Base-by-base conservation (phyloP, 2,888 invertebrate species). In the Thyatira batis region DNA sequence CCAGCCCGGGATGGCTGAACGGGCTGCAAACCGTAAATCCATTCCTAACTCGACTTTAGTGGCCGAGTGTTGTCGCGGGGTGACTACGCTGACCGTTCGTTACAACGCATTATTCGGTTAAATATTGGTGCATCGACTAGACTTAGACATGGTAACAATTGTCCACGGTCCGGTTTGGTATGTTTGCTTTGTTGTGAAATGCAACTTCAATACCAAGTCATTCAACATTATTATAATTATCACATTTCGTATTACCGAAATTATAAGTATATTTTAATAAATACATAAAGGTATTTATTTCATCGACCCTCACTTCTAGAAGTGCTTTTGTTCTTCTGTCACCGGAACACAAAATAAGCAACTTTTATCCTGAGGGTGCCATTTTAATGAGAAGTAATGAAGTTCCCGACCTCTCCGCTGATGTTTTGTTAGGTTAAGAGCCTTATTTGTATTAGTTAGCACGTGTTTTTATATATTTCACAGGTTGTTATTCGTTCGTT, bases 311-410 rank as follows among this genome's bases (percentile, higher is more conserved):
- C 71, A 75, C 70, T 71, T 67, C 63, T 70, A 75, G 66, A 67
- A 79, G 80, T 78, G 79, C 80, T 82, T 84, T 84, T 81, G 82
- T 85, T 76, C 83, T 84, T 88, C 84, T 85, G 88, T 89, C 88
- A 87, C 84, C 69, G 69, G 72, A 74, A 64, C 77, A 82, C 87
- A 85, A 84, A 85, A 88, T 84, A 88, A 89, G 82, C 82, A 87
- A 87, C 83, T 87, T 86, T 83, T 81, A 84, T 84, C 81, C 83
- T 77, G 77, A 74, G 78, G 83, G 84, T 73, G 83, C 78, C 81
- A 77, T 85, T 88, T 85, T 89, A 91, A 92, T 89, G 86, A 89
- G 82, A 84, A 90, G 73, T 88, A 89, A 92, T 91, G 89, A 89
- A 86, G 85, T 85, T 77, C 65, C 78, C 80, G 76, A 76, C 85